Evolutionary conservation across 2,888 invertebrate species (phyloP), one percentile per base, ranked within the genome.

Genomic region (Drosophila mulleri): DNA sequence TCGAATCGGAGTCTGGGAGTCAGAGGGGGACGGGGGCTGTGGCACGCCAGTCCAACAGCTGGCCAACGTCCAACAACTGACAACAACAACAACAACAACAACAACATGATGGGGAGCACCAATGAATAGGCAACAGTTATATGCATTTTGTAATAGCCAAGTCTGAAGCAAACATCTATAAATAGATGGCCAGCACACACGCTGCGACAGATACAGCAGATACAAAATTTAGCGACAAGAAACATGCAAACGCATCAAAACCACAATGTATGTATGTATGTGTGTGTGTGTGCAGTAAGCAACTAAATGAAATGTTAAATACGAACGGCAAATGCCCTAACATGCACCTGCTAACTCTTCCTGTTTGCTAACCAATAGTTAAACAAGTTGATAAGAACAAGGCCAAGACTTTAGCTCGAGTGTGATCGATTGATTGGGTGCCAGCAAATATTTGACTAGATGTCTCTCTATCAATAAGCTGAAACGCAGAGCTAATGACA

Each of bases 81-180:
- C n/a, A 54, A 26, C 23, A 54, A 26, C 52, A 50, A 29, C 47
- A 29, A 26, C 23, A 54, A n/a, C 52, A 47, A 42, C 42, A 20
- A 6, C 20, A 37, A 9, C 9, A 23, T 6, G 35, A 52, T 23
- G 37, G 26, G 20, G 52, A 52, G 35, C 48, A 48, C 11, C 29
- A 29, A 32, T 50, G 52, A 37, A 52, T 11, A 53, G 7, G 35
- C 45, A 64, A 42, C 54, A 58, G 53, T 54, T 69, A 62, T 68
- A 75, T 82, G 82, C 85, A 73, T 81, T 79, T 72, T 80, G 75
- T 73, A 73, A 75, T 80, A 78, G 80, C 59, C 72, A 29, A 45
- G 80, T 68, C 72, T 82, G 85, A 83, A 67, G 84, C 82, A 87
- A 82, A 71, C 67, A 57, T 67, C 60, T 83, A 83, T 64, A 72